Base-by-base conservation (phyloP, 1,140 invertebrate genomes). In the Temnothorax nylanderi region DNA sequence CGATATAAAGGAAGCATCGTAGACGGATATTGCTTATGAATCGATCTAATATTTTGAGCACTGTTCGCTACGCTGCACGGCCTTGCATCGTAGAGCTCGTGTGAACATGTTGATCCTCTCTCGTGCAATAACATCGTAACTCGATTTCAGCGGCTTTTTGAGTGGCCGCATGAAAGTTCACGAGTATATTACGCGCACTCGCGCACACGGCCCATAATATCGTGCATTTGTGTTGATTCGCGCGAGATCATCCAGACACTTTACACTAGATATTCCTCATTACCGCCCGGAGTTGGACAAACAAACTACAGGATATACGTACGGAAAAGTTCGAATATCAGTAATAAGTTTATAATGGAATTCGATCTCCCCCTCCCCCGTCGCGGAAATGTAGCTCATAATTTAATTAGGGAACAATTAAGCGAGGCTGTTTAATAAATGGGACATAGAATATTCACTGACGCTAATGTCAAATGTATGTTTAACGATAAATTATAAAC, bases 21-120 rank as follows among this genome's bases (percentile, higher is more conserved):
- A 47, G n/a, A 34, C 54, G 69, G 80, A 84, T 84, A 75, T 84
- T 84, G 56, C 80, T 60, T 64, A 89, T 89, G 81, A 87, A 89
- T 89, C 88, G 81, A 76, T 84, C 69, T 84, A 75, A 84, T 81
- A 89, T 86, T 93, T 93, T 89, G 88, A 93, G 93, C 92, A 94
- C 92, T 93, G 90, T 93, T 91, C 89, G 93, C 93, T 93, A 92
- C 93, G 93, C 92, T 93, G 93, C 93, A 94, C 93, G 93, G 93
- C 93, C 93, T 94, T 93, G 93, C 93, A 94, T 94, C 91, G 87
- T 94, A 94, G 92, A 91, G 85, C 85, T 92, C 91, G 82, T 86
- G 87, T 91, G 85, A 86, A 82, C 88, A 81, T 91, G 67, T 86
- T 80, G 60, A 84, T 84, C 69, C 80, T 84, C 80, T 82, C 54